Evolutionary conservation across 1,140 invertebrate species (phyloP).

Genomic region (Drosophila cardini): DNA sequence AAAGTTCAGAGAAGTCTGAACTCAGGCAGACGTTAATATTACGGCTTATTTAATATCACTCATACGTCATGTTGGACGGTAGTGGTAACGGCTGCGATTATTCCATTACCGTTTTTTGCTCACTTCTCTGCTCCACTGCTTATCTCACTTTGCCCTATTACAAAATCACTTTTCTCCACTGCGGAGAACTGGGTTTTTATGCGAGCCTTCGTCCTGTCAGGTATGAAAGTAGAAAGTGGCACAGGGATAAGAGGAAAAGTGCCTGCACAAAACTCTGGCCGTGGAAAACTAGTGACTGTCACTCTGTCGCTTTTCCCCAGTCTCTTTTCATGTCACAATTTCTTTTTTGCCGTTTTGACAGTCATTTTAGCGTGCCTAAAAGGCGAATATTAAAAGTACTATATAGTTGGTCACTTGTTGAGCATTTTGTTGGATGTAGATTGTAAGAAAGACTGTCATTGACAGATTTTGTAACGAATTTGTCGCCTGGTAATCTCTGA

Average conservation of each 20-base stretch:
- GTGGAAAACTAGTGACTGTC: slow-evolving; percentile 7
- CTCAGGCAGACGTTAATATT: slow-evolving; percentile 30
- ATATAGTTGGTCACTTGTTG: slow-evolving; percentile 10
- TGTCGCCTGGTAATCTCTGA: slow-evolving; percentile 5
- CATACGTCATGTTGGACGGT: slow-evolving; percentile 40
- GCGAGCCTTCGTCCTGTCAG: slow-evolving; percentile 12
- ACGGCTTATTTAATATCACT: slow-evolving; percentile 52
- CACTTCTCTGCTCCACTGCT: slow-evolving; percentile 3
- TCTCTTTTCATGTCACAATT: slow-evolving; percentile 29
- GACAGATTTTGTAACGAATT: slow-evolving; percentile 11
- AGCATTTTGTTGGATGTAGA: slow-evolving; percentile 9
- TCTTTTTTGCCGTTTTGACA: background rate
- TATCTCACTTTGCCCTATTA: slow-evolving; percentile 49
- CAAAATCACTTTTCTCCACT: slow-evolving; percentile 37
- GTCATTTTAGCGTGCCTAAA: background rate
- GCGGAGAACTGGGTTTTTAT: slow-evolving; percentile 21
- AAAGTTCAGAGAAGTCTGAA: background rate
- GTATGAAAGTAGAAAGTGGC: slow-evolving; percentile 22
- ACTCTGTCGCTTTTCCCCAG: slow-evolving; percentile 13
- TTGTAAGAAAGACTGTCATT: background rate
- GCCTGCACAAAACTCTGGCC: slow-evolving; percentile 18
- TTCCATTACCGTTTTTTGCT: slow-evolving; percentile 10
- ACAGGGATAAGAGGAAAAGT: slow-evolving; percentile 13
- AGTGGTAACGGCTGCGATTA: slow-evolving; percentile 17
- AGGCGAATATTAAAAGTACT: background rate